Percentiles rank a stretch among this genome's conserved stretches.
Conservation (phyloP, 2,888 invertebrate species). For the Leptopterna dolabrata region DNA sequence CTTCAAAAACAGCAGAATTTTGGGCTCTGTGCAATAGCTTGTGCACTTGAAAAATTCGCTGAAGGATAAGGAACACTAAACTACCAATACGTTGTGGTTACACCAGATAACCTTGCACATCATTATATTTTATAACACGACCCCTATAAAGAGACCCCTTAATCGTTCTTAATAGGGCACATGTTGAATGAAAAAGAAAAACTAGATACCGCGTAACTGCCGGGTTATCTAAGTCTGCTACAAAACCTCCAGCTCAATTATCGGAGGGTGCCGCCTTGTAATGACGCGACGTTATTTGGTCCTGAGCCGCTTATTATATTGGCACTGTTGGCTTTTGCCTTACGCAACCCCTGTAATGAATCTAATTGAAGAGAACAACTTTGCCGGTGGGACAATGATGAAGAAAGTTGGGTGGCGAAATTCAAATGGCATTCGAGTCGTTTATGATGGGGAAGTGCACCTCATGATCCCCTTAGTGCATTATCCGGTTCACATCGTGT, state of each 20-base stretch:
- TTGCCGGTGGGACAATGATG: neutral
- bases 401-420: slow-evolving; percentile 12
- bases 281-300: slow-evolving; percentile 22
- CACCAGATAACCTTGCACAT: neutral
- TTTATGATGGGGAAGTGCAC: neutral
- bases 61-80: neutral
- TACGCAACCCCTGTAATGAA: neutral
- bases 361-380: slow-evolving; percentile 14
- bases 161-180: neutral
- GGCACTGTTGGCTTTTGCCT: neutral
- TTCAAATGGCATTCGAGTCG: neutral
- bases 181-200: neutral
- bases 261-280: neutral
- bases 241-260: neutral
- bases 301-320: slow-evolving; percentile 14
- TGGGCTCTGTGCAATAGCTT: no score
- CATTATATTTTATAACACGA: neutral
- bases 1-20: no score
- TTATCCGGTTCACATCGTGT: neutral
- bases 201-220: neutral
- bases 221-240: slow-evolving; percentile 4
- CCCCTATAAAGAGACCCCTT: neutral
- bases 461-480: neutral
- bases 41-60: no score
- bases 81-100: neutral